A percentile compares a stretch with the other conserved stretches of the same genome.
These are phyloP conservation scores for Mesoligia furuncula DNA, from an alignment of 2,888 invertebrate species.

Conservation along the genomic window DNA sequence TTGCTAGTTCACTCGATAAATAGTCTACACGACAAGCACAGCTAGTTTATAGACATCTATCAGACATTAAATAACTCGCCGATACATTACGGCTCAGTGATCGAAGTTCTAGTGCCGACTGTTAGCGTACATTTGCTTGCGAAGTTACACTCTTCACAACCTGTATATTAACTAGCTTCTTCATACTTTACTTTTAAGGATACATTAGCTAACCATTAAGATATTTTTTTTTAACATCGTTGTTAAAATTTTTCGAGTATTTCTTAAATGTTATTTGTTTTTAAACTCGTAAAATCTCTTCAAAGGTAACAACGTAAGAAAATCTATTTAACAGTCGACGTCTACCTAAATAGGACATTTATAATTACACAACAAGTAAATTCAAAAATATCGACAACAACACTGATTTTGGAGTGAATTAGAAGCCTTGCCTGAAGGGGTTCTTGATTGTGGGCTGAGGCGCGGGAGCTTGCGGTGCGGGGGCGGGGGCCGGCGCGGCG, in stretches of 20 bases:
- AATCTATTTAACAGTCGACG: constrained; percentile 43
- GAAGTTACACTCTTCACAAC: constrained; percentile 8
- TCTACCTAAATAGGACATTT: constrained; percentile 86
- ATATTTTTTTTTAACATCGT: neutral
- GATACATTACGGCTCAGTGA: constrained; percentile 86
- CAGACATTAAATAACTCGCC: constrained; percentile 81
- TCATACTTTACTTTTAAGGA: neutral
- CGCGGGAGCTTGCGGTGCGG: constrained; percentile 80
- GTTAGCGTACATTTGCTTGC: constrained; percentile 42
- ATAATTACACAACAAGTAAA: constrained; percentile 90
- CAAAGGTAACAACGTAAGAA: constrained; percentile 31
- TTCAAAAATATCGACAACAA: constrained; percentile 88
- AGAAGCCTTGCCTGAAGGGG: constrained; percentile 96
- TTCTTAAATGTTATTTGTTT: neutral
- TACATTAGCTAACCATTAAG: neutral
- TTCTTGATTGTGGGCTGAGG: constrained; percentile 91
- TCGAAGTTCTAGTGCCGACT: constrained; percentile 78
- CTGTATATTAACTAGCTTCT: neutral
- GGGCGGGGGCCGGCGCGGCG: constrained; percentile 74
- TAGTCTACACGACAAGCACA: constrained; percentile 82
- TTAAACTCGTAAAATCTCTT: constrained; percentile 1
- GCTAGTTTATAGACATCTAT: constrained; percentile 81
- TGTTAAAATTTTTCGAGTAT: neutral
- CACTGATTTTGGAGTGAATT: constrained; percentile 81
- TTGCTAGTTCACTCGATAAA: constrained; percentile 59